A percentile compares a stretch with the other conserved stretches of the same genome.
phyloP scores from a whole-genome alignment of 2,888 invertebrate genomes.

The Drosophila quinaria region DNA sequence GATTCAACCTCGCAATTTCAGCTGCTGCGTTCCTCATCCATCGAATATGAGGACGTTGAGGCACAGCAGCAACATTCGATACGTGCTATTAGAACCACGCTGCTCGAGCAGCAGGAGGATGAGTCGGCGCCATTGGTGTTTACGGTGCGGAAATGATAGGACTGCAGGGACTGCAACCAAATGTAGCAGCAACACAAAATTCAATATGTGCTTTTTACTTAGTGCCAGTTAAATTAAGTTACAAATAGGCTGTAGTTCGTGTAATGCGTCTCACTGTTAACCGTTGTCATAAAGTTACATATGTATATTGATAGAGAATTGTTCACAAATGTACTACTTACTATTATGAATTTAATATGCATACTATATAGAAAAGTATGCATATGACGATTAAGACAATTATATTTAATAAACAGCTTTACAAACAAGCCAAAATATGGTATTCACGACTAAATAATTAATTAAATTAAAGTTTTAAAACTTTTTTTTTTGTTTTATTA shows the following conservation, averaged over 20 bases:
- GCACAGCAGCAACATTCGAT: constrained; percentile 78
- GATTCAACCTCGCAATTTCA: constrained; percentile 84
- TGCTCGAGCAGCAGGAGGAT: constrained; percentile 84
- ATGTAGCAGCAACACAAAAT: constrained; percentile 28
- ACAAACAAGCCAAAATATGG: constrained; percentile 28
- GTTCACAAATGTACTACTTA: constrained; percentile 52
- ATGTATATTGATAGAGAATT: constrained; percentile 41
- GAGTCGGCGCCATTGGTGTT: constrained; percentile 85
- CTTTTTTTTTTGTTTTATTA: not conserved
- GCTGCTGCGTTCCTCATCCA: constrained; percentile 84
- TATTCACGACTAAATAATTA: constrained; percentile 2
- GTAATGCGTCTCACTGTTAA: constrained; percentile 47
- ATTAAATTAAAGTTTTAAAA: not conserved
- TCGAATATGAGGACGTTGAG: constrained; percentile 85
- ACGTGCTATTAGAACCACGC: constrained; percentile 59
- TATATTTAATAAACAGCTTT: constrained; percentile 57
- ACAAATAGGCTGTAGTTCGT: constrained; percentile 54
- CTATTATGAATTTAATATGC: constrained; percentile 58
- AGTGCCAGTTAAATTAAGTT: constrained; percentile 65
- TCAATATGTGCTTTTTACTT: constrained; percentile 63
- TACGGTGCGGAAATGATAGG: constrained; percentile 82
- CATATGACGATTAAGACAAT: constrained; percentile 54
- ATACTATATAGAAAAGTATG: constrained; percentile 50
- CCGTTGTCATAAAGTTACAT: constrained; percentile 32
- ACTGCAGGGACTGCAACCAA: constrained; percentile 19